phyloP scores from a whole-genome alignment of 2,113 vertebrate species.

The Oreochromis tanganicae region DNA sequence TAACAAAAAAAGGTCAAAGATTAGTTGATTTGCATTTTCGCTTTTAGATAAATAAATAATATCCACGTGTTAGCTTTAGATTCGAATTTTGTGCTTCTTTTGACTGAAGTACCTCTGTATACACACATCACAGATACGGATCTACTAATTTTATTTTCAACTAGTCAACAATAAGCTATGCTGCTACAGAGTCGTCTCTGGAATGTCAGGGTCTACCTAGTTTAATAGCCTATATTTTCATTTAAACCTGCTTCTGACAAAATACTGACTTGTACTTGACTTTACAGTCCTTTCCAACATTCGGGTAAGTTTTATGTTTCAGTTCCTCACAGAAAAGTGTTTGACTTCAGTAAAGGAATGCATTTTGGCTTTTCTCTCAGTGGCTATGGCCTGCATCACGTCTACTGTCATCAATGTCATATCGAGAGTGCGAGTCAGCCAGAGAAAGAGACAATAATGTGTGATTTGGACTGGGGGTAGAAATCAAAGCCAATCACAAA shows the following conservation, averaged over 20 bases:
- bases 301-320: background rate
- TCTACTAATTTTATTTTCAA: background rate
- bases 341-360: background rate
- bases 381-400: background rate
- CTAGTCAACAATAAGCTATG: background rate
- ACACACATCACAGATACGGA: background rate
- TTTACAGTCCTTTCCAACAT: background rate
- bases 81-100: background rate
- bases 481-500: slow-evolving; percentile 80
- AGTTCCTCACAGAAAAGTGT: background rate
- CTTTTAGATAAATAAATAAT: background rate
- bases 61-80: background rate
- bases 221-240: background rate
- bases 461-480: slow-evolving; percentile 68
- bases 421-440: slow-evolving; percentile 21
- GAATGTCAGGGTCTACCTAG: background rate
- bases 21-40: background rate
- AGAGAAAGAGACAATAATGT: slow-evolving; percentile 63
- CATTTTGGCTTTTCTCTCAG: background rate
- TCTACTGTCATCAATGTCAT: slow-evolving; percentile 67
- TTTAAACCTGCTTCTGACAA: background rate
- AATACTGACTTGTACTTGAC: background rate
- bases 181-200: background rate
- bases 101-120: background rate
- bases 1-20: background rate